Conservation (phyloP, 2,888 invertebrate genomes). For the Netelia melanura region DNA sequence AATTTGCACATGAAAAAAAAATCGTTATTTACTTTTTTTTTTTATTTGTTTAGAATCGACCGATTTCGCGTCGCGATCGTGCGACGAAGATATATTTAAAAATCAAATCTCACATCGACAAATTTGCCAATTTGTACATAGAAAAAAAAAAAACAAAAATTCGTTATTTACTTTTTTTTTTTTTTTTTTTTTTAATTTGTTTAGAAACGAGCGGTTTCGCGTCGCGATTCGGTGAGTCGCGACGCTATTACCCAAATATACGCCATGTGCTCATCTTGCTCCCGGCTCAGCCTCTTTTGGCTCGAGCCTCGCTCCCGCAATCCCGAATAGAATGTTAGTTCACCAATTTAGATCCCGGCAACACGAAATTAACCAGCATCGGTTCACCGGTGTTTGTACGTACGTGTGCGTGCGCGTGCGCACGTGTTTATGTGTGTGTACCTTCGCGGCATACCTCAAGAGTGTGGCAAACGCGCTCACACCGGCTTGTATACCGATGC, state of each 20-base stretch:
- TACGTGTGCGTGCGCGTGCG: conserved; percentile 4
- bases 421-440: neutral
- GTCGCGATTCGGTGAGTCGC: neutral
- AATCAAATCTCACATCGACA: too few relatives aligned
- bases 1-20: too few relatives aligned
- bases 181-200: too few relatives aligned
- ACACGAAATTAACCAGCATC: conserved; percentile 51
- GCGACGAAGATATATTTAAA: too few relatives aligned
- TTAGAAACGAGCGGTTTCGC: neutral
- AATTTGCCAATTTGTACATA: too few relatives aligned
- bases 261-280: conserved; percentile 1
- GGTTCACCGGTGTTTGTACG: neutral
- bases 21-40: too few relatives aligned
- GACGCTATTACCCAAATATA: neutral
- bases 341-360: conserved; percentile 45
- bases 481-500: neutral
- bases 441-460: conserved; percentile 20
- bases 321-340: conserved; percentile 51
- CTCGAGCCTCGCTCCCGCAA: conserved; percentile 29
- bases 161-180: neutral
- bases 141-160: too few relatives aligned
- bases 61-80: too few relatives aligned
- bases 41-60: too few relatives aligned
- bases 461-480: neutral
- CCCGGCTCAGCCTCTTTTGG: neutral